Evolutionary conservation across 1,140 invertebrate genomes (phyloP), one percentile per base, ranked within the genome.

Genomic region (Pectinophora gossypiella): DNA sequence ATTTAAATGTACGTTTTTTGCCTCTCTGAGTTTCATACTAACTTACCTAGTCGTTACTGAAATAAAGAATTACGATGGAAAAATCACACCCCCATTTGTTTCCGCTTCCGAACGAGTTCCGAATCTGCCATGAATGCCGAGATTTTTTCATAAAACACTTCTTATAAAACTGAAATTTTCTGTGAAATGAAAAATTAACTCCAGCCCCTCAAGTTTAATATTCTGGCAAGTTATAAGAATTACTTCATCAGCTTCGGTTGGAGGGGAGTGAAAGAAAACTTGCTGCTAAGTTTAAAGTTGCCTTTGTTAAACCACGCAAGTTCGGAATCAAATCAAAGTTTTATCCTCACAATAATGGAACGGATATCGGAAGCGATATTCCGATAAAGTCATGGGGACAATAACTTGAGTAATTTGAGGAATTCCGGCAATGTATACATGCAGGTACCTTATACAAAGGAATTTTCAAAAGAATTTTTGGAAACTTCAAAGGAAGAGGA

Each of bases 311-410:
- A 47, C 67, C 68, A 72, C 72, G 68, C 61, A 81, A 85, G 56
- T 74, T 74, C 54, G 68, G 71, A 76, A 85, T 79, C 78, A 69
- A 82, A 85, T 85, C 79, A 82, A 85, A 85, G 70, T 85, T 85
- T 85, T 75, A 81, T 75, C 73, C 68, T 63, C 50, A 67, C 80
- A 70, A 77, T 82, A 85, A 83, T 83, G 62, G 70, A 79, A 64
- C 74, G 74, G 80, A 85, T 83, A 85, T 76, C 70, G 64, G 15
- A 61, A 54, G 65, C 63, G 60, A 64, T 63, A 67, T 77, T 61
- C 54, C 49, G 64, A 67, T 68, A 68, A 73, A 75, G 64, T 61
- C 59, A 48, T 35, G 51, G 59, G 59, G 67, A 77, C 67, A 73
- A 61, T 70, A 55, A 58, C 45, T 45, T 15, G 46, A 49, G 43